These are phyloP conservation scores for Camponotus vicinus DNA, from an alignment of 1,140 invertebrate genomes.

Conservation along the genomic window DNA sequence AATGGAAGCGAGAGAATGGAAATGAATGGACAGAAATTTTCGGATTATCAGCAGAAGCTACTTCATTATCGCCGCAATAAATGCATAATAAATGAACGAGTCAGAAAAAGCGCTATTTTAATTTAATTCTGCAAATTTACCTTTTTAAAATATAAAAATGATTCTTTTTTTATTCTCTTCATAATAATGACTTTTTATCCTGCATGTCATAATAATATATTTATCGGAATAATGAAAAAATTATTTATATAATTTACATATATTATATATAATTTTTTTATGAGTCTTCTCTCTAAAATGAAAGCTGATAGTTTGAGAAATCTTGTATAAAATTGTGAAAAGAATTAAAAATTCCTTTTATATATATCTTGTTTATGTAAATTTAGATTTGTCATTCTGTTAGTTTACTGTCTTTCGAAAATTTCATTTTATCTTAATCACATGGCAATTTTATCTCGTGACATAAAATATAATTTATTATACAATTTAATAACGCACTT, in stretches of 20 bases:
- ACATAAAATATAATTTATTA: slow-evolving; percentile 16
- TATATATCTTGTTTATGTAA: background rate
- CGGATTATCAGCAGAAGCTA: background rate
- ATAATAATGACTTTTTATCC: slow-evolving; percentile 11
- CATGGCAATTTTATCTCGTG: slow-evolving; percentile 5
- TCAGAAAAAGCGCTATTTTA: background rate
- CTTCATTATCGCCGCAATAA: slow-evolving; percentile 15
- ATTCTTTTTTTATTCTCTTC: background rate
- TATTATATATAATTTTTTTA: background rate
- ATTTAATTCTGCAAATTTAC: background rate
- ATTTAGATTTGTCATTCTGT: background rate
- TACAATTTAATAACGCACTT: slow-evolving; percentile 16
- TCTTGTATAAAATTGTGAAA: background rate
- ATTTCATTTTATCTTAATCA: background rate
- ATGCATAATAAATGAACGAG: slow-evolving; percentile 13
- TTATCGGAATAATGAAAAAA: background rate
- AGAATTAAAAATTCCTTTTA: background rate
- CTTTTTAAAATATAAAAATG: background rate
- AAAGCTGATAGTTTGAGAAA: background rate
- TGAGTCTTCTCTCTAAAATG: background rate
- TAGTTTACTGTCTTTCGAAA: background rate
- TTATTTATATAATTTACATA: background rate
- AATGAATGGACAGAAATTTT: slow-evolving; percentile 18
- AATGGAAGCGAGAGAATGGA: slow-evolving; percentile 26
- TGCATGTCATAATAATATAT: background rate